A percentile compares a stretch with the other conserved stretches of the same genome.
These are phyloP conservation scores for Dynastes grantii DNA, from an alignment of 2,888 invertebrate species.

Conservation along the genomic window DNA sequence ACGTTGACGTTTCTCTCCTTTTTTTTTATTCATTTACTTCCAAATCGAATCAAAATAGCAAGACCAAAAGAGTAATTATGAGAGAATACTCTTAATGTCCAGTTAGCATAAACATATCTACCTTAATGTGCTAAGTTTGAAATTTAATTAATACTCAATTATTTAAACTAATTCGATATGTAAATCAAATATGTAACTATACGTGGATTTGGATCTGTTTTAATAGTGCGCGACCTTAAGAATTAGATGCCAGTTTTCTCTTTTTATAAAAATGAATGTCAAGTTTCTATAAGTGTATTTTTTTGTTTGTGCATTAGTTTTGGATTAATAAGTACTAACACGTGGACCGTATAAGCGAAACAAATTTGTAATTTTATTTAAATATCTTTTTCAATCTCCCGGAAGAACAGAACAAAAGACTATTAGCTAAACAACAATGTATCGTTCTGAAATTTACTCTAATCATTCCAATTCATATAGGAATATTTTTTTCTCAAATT, in stretches of 20 bases:
- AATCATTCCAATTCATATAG: too few relatives aligned
- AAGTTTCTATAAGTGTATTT: constrained; percentile 10
- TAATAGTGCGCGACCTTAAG: not conserved
- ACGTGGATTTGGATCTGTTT: not conserved
- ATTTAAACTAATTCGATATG: too few relatives aligned
- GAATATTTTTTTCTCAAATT: too few relatives aligned
- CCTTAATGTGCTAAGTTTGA: too few relatives aligned
- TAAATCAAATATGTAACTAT: too few relatives aligned
- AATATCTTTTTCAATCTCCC: constrained; percentile 12
- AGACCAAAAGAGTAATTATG: too few relatives aligned
- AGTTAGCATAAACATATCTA: too few relatives aligned
- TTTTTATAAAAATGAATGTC: constrained; percentile 7
- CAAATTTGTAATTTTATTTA: constrained; percentile 18
- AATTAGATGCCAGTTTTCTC: not conserved
- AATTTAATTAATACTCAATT: too few relatives aligned
- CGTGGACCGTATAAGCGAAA: constrained; percentile 10
- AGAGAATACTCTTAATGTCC: too few relatives aligned
- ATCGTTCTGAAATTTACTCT: not conserved
- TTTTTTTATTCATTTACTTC: too few relatives aligned
- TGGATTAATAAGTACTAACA: not conserved
- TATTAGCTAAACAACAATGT: not conserved
- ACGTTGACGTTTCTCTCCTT: not conserved
- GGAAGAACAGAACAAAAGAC: constrained; percentile 7
- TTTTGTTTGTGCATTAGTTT: not conserved
- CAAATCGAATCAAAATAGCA: too few relatives aligned